Evolutionary conservation across 2,113 vertebrate species (phyloP), one percentile per base, ranked within the genome.

Genomic region (Vidua chalybeata): DNA sequence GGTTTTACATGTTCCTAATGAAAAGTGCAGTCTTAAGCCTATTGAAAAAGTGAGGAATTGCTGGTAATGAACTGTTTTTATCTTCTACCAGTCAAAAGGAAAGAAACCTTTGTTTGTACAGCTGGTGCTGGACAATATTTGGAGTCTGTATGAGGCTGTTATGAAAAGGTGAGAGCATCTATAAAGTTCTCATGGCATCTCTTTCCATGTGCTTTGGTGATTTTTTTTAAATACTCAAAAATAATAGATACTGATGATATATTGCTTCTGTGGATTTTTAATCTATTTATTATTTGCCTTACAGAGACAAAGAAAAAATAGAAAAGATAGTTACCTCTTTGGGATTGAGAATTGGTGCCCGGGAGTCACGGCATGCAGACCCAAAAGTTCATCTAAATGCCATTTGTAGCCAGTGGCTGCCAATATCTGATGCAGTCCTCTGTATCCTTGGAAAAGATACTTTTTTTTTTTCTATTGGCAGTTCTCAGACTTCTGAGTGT

Each of bases 101-200:
- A 99, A 99, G 98, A 99, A 99, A 84, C 98, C 98, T 43, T 97
- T 99, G 71, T 99, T 99, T 96, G 99, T 99, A 77, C 99, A 99
- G 96, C 97, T 99, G 12, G 99, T 99, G 74, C 96, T 99, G 96
- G 99, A 99, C 89, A 99, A 99, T 84, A 98, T 99, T 83, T 99
- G 99, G 99, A 99, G 98, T 97, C 98, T 99, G 49, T 99, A 99
- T 78, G 99, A 99, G n/a, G 98, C 99, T 10, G 99, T 99, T 67
- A 98, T 97, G n/a, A 98, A 97, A 97, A 99, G 98, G 99, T 99
- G 97, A 98, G 96, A 73, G 37, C 31, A 74, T 54, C 11, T 83
- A 0, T 22, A 2, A 68, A 79, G 17, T 61, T 94, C 45, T 80
- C 20, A 20, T 35, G 39, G 22, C 16, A 39, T 72, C 19, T 76